Conservation (phyloP, 2,888 invertebrate genomes). For the Polydrusus tereticollis region DNA sequence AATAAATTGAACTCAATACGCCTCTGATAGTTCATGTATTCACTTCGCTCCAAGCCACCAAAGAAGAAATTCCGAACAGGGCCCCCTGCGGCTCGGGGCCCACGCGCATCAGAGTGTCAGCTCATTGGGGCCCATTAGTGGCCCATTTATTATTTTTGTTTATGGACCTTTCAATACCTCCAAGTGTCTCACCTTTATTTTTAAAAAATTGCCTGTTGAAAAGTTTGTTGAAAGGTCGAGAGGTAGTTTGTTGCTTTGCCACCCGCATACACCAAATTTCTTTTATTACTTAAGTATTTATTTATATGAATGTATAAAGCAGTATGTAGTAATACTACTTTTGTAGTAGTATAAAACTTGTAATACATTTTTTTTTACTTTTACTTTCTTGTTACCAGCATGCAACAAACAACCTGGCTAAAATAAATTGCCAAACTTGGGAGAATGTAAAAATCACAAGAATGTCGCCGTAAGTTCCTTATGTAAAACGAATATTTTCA, state of each 20-base stretch:
- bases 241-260: slow-evolving; percentile 47
- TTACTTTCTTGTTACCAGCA: too few relatives aligned
- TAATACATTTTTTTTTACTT: too few relatives aligned
- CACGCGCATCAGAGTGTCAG: slow-evolving; percentile 63
- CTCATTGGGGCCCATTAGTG: slow-evolving; percentile 59
- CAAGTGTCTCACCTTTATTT: slow-evolving; percentile 39
- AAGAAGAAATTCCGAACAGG: slow-evolving; percentile 53
- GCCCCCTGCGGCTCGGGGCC: slow-evolving; percentile 59
- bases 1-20: background rate
- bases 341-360: too few relatives aligned
- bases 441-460: too few relatives aligned
- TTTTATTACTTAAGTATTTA: background rate
- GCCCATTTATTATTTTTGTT: slow-evolving; percentile 57
- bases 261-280: slow-evolving; percentile 38
- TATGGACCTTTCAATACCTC: slow-evolving; percentile 55
- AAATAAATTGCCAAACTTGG: too few relatives aligned
- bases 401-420: too few relatives aligned
- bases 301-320: too few relatives aligned
- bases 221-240: slow-evolving; percentile 32
- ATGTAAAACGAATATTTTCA: too few relatives aligned
- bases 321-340: too few relatives aligned
- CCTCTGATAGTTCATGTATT: slow-evolving; percentile 35
- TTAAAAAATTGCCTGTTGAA: slow-evolving; percentile 24
- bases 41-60: slow-evolving; percentile 46
- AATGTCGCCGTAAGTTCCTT: too few relatives aligned